phyloP scores from a whole-genome alignment of 2,113 vertebrate species.

The Tragelaphus scriptus region DNA sequence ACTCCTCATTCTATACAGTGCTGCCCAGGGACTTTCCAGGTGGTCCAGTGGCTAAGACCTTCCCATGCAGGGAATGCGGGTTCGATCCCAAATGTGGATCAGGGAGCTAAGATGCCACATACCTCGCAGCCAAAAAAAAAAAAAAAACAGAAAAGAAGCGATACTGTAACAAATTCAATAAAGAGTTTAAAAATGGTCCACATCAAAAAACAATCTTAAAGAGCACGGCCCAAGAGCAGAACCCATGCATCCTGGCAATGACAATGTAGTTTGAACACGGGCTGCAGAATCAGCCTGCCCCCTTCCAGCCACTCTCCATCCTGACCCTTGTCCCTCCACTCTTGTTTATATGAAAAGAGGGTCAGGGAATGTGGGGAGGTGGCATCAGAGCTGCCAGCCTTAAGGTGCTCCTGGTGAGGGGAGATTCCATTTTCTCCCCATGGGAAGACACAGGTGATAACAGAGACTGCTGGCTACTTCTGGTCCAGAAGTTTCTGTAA shows the following conservation, averaged over 20 bases:
- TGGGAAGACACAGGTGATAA: not conserved
- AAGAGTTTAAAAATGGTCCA: not conserved
- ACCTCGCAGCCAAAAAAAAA: fast-evolving
- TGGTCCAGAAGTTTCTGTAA: not conserved
- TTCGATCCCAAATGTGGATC: not conserved
- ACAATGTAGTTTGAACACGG: not conserved
- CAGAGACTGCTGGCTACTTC: not conserved
- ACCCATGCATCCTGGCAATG: fast-evolving
- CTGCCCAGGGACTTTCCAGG: not conserved
- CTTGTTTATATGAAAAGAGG: not conserved
- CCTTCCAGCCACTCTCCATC: not conserved
- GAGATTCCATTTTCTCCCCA: fast-evolving
- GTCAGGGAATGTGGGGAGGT: not conserved
- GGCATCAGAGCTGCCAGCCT: not conserved
- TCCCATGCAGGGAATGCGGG: not conserved
- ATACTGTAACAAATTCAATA: not conserved
- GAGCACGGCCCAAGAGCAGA: not conserved
- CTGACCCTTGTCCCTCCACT: not conserved
- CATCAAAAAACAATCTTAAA: not conserved
- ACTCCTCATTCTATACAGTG: not conserved
- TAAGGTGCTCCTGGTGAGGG: not conserved
- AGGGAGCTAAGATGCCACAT: not conserved
- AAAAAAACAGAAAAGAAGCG: not conserved
- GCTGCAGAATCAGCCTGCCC: not conserved
- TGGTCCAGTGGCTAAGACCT: not conserved